Evolutionary conservation across 2,113 vertebrate genomes (phyloP), one percentile per base, ranked within the genome.

Genomic region (Puntigrus tetrazona): DNA sequence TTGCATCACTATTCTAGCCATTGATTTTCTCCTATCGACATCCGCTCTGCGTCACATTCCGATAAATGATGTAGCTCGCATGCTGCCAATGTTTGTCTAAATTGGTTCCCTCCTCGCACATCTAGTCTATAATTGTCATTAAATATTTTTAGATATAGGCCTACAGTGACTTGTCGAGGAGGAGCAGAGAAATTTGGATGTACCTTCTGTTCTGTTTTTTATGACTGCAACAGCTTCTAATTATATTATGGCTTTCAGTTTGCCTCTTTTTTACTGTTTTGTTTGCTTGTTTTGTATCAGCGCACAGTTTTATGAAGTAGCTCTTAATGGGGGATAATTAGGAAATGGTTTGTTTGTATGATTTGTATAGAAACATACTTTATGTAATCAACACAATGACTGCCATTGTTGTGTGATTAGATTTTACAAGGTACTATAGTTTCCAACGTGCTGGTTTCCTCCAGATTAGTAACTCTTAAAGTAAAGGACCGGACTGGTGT

Each of bases 121-220:
- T 70, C 38, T 47, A 65, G 38, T 61, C 55, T 78, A 65, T 63
- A 80, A 80, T 63, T 45, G 78, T 29, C 78, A 65, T 80, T 65
- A 65, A 80, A 80, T 80, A 65, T 80, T 47, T 80, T 80, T 65
- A 45, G 59, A 80, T 80, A 29, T 65, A 65, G 57, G 38, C 36
- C 16, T 80, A 29, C 59, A 29, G 59, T 18, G 59, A 80, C 77
- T 27, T 43, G 34, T 59, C 20, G 27, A 16, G 7, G n/a, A 63
- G n/a, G 13, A 61, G 52, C 31, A 14, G 36, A 80, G 59, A 80
- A 41, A 41, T 78, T 57, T 59, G n/a, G 52, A 59, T 25, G 38
- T 27, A 73, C 38, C n/a, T 27, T 73, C 38, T 45, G 38, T 50
- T 75, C n/a, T 43, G 3, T 78, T 78, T 67, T 81, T 52, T 18